A percentile compares a stretch with the other conserved stretches of the same genome.
Evolutionary conservation across 2,888 invertebrate species (phyloP).

Genomic region (Osedax frankpressi): DNA sequence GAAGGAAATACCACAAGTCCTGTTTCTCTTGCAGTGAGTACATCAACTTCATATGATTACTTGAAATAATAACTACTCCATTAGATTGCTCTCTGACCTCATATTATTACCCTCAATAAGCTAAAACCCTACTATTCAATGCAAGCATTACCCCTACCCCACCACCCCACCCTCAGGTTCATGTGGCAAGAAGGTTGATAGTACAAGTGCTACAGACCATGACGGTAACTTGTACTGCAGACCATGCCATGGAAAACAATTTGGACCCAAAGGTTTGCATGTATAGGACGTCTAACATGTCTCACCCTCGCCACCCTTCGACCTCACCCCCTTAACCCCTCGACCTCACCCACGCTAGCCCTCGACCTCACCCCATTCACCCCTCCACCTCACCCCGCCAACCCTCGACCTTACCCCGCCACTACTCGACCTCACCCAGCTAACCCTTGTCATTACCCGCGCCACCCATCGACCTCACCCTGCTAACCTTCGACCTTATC

Average conservation of each 20-base stretch:
- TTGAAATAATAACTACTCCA: neutral
- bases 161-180: neutral
- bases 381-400: neutral
- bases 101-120: too few relatives aligned
- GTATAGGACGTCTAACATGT: too few relatives aligned
- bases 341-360: neutral
- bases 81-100: too few relatives aligned
- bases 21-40: constrained; percentile 49
- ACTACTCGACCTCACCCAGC: too few relatives aligned
- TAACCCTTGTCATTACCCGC: neutral
- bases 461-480: too few relatives aligned
- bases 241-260: constrained; percentile 86
- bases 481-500: too few relatives aligned
- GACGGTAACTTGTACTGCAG: constrained; percentile 86
- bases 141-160: neutral
- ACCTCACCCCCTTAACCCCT: neutral
- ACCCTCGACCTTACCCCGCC: neutral
- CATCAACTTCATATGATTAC: neutral
- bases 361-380: neutral
- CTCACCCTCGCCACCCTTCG: too few relatives aligned
- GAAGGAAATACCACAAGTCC: constrained; percentile 49
- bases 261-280: constrained; percentile 79
- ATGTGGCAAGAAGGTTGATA: constrained; percentile 55
- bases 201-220: constrained; percentile 86
- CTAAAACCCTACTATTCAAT: too few relatives aligned